Evolutionary conservation across 2,888 invertebrate species (phyloP), one percentile per base, ranked within the genome.

Genomic region (Agonum fuliginosum): DNA sequence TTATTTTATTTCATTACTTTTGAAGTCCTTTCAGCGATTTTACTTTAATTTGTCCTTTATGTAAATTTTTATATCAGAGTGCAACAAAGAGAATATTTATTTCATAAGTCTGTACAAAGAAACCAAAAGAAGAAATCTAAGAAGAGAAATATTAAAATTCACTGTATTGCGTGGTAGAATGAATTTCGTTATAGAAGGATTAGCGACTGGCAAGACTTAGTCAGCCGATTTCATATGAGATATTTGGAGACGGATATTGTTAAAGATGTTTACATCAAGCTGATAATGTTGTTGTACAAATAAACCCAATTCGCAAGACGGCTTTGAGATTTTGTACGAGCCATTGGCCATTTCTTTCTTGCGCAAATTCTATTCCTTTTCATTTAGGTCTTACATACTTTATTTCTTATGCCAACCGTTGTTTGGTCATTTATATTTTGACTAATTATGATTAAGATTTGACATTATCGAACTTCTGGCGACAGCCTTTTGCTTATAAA

Each of bases 131-230:
- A 51, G 24, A 24, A 54, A 22, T 3, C 54, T n/a, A n/a, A 0
- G n/a, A 8, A 48, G 48, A 12, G 54, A 22, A 54, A 54, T 54
- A 54, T 54, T 54, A 54, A 54, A 54, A 54, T 54, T 54, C n/a
- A 24, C 54, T 12, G 22, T n/a, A 22, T 65, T 65, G 34, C 19
- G 34, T 30, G 65, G 65, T 65, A 65, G 17, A 65, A 19, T 65
- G 65, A 17, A 14, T 65, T 65, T 65, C 65, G 65, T 65, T 65
- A 65, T 20, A 34, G 65, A n/a, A 14, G 37, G 65, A 65, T 65
- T 65, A 65, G 30, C 65, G 34, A 65, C 65, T 65, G 65, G 34
- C 34, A 65, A 65, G 65, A n/a, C n/a, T 62, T 62, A 62, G 62
- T 62, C 62, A 62, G 6, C 30, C 62, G 62, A 62, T 62, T 62